Evolutionary conservation across 2,888 invertebrate genomes (phyloP).

Genomic region (Sinohyriopsis cumingii): DNA sequence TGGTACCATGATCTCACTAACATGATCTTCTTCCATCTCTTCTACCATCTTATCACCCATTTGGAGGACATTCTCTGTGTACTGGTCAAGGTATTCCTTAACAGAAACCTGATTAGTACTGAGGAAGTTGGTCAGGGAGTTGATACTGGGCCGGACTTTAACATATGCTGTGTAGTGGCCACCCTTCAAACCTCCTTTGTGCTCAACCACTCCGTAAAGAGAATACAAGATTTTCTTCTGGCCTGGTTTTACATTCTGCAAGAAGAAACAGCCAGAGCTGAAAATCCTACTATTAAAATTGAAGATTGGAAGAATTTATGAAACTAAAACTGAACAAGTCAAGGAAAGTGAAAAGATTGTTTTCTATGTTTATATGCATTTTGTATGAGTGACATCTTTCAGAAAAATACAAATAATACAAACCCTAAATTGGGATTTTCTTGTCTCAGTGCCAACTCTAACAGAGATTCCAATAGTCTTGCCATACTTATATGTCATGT

Average conservation of each 20-base stretch:
- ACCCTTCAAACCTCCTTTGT: constrained; percentile 91
- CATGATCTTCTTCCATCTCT: constrained; percentile 37
- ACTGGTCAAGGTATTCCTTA: constrained; percentile 52
- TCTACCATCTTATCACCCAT: constrained; percentile 22
- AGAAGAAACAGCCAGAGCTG: constrained; percentile 8
- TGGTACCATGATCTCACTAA: constrained; percentile 52
- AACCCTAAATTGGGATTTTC: no score
- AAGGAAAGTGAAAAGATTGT: no score
- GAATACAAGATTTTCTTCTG: constrained; percentile 86
- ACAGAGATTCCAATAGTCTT: no score
- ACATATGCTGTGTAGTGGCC: constrained; percentile 96
- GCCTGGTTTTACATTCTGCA: constrained; percentile 71
- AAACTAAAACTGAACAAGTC: no score
- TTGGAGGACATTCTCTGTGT: no score
- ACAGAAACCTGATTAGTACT: constrained; percentile 41
- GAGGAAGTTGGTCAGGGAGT: constrained; percentile 53
- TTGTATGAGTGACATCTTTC: no score
- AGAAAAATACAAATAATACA: no score
- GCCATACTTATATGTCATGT: no score
- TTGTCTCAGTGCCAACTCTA: no score
- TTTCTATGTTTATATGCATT: no score
- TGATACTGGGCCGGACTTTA: constrained; percentile 78
- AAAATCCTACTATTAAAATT: no score
- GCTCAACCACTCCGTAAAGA: constrained; percentile 95
- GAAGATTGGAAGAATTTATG: no score